Evolutionary conservation across 1,140 invertebrate genomes (phyloP), one percentile per base, ranked within the genome.

Genomic region (Leptoteleia sp.): DNA sequence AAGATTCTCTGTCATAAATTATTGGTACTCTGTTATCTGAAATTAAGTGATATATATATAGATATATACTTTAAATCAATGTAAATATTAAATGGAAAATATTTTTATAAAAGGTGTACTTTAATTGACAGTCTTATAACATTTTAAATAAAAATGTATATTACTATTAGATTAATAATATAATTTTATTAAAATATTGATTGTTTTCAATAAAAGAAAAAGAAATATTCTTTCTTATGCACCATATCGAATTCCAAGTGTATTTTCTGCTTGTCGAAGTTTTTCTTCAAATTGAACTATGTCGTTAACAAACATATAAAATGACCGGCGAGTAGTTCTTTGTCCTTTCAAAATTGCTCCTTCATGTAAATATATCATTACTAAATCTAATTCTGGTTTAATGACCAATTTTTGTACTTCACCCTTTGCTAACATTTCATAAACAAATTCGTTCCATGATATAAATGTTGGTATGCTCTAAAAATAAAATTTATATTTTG

Each of bases 361-460:
- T 67, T 95, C 93, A 80, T 96, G 91, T 17, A 98, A 85, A 64
- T 94, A 92, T 55, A 98, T 95, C 0, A 93, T 95, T 8, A 96
- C 96, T 75, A 95, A 91, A 82, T 96, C 95, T 70, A 94, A 88
- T 84, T 95, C 94, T 1, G 96, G 96, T 29, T 93, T 90, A 0
- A 98, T 93, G 76, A 96, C 94, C 38, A 98, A 89, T 88, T 96
- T 93, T 84, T 96, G 93, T 0, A 98, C 96, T 91, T 98, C 96
- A 12, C 97, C 97, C 89, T 96, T 96, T 0, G 94, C 92, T 37
- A 98, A 87, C 95, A 98, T 96, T 57, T 97, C 94, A 87, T 97
- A 94, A 1, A 97, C 91, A 91, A 98, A 98, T 90, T 98, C 97
- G 91, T 97, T 96, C 97, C 97, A 98, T 0, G 96, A 97, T 13